Conservation (phyloP, 1,140 invertebrate species). For the Bombus balteatus region DNA sequence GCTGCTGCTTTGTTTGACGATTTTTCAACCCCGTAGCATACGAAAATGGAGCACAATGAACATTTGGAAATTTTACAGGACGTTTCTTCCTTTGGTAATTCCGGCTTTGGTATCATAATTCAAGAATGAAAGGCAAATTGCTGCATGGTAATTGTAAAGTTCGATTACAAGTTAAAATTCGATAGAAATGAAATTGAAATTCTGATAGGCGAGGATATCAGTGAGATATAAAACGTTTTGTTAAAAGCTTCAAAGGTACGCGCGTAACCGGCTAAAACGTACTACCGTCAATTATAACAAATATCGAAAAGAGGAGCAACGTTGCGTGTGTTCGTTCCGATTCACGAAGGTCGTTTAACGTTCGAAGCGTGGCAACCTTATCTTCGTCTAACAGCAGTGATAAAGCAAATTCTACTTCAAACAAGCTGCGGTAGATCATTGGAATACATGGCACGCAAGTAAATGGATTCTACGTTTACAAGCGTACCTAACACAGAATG, state of each 20-base stretch:
- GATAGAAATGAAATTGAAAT: too few relatives aligned
- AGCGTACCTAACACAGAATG: not conserved
- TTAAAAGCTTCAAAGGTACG: not conserved
- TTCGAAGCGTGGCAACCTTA: not conserved
- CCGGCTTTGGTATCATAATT: too few relatives aligned
- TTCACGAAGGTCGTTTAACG: not conserved
- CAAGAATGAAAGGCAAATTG: too few relatives aligned
- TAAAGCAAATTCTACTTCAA: not conserved
- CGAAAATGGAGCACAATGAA: too few relatives aligned
- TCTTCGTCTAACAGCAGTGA: not conserved
- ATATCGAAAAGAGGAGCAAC: not conserved
- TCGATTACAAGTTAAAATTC: too few relatives aligned
- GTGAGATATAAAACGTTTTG: too few relatives aligned
- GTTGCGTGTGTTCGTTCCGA: too few relatives aligned
- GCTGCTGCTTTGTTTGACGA: not conserved
- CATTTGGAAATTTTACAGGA: too few relatives aligned
- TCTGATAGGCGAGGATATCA: too few relatives aligned
- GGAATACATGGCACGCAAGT: not conserved
- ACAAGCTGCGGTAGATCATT: not conserved
- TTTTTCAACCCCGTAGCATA: not conserved
- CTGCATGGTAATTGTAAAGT: too few relatives aligned
- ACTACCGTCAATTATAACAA: not conserved
- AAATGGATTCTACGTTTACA: not conserved
- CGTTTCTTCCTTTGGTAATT: too few relatives aligned
- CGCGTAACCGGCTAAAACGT: too few relatives aligned